phyloP scores from a whole-genome alignment of 2,113 vertebrate genomes.

The Peromyscus californicus region DNA sequence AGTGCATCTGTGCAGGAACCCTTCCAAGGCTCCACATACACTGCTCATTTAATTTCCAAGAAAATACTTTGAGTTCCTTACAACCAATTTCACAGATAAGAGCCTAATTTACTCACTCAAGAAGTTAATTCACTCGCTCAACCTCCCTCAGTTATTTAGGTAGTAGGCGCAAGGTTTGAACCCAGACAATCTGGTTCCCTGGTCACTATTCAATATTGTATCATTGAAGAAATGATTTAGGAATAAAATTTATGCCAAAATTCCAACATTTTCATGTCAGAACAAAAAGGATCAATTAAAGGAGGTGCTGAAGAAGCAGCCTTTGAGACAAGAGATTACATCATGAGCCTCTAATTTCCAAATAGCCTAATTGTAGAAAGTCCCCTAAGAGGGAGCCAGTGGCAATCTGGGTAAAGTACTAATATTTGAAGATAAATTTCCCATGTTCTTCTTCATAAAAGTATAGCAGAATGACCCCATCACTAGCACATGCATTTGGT shows the following conservation, averaged over 20 bases:
- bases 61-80: not conserved
- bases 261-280: not conserved
- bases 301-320: not conserved
- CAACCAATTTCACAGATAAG: not conserved
- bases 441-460: not conserved
- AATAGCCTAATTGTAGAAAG: not conserved
- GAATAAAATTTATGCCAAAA: not conserved
- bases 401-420: not conserved
- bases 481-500: not conserved
- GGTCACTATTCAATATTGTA: not conserved
- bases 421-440: not conserved
- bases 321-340: not conserved
- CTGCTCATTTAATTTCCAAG: not conserved
- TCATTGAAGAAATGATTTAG: not conserved
- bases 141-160: no score
- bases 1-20: not conserved
- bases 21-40: not conserved
- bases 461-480: not conserved
- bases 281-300: not conserved
- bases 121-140: not conserved
- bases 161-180: not conserved
- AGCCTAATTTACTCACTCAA: not conserved
- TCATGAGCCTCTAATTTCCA: not conserved
- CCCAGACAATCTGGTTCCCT: not conserved
- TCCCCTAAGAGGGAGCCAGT: not conserved